These are phyloP conservation scores for Raja brachyura DNA, from an alignment of 2,113 vertebrate genomes.

Conservation along the genomic window DNA sequence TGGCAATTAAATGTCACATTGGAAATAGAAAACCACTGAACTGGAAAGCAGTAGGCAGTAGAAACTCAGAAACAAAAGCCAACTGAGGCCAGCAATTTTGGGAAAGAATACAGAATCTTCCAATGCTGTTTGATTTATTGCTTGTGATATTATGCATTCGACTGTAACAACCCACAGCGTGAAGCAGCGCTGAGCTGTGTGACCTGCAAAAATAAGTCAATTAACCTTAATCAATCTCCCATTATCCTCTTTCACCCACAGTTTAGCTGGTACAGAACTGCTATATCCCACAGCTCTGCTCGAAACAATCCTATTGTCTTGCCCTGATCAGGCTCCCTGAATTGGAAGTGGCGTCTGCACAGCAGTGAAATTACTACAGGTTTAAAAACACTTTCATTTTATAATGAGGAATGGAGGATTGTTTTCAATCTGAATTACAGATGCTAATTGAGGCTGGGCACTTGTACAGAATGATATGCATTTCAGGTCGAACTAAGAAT, in stretches of 20 bases:
- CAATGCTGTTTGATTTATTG: slow-evolving; percentile 64
- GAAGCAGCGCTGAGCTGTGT: slow-evolving; percentile 49
- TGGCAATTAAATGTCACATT: slow-evolving; percentile 26
- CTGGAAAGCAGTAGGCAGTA: slow-evolving; percentile 32
- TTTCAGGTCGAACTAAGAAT: slow-evolving; percentile 41
- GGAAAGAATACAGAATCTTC: slow-evolving; percentile 45
- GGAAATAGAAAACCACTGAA: neutral
- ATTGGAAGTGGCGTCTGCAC: slow-evolving; percentile 49
- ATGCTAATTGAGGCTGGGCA: slow-evolving; percentile 56
- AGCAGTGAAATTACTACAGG: slow-evolving; percentile 46
- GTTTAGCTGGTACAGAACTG: slow-evolving; percentile 54
- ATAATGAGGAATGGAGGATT: slow-evolving; percentile 61
- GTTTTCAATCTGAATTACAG: slow-evolving; percentile 56
- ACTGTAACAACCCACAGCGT: slow-evolving; percentile 50
- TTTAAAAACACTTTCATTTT: slow-evolving; percentile 55
- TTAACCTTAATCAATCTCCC: slow-evolving; percentile 77
- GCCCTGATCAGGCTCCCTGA: slow-evolving; percentile 45
- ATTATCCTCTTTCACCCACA: slow-evolving; percentile 61
- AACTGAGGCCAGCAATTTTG: slow-evolving; percentile 52
- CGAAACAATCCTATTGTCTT: slow-evolving; percentile 61
- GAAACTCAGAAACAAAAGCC: slow-evolving; percentile 55
- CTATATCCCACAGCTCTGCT: slow-evolving; percentile 45
- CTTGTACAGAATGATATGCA: slow-evolving; percentile 36
- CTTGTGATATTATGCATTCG: slow-evolving; percentile 57
- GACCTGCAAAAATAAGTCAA: slow-evolving; percentile 70